Base-by-base conservation (phyloP, 2,888 invertebrate species). In the Mythimna impura region DNA sequence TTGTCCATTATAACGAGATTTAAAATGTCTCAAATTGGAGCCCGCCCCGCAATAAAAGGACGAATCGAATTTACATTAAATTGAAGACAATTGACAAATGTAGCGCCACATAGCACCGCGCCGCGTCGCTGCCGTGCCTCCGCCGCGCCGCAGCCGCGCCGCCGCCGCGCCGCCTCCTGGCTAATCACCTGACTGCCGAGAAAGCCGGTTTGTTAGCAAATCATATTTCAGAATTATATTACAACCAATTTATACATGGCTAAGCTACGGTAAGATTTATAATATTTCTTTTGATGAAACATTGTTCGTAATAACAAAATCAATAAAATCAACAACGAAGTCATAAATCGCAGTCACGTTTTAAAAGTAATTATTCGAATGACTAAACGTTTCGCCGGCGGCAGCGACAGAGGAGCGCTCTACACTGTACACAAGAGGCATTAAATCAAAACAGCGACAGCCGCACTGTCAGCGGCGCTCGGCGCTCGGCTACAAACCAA, bases 381-480 rank as follows among this genome's bases (percentile, higher is more conserved):
- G 50, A 50, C 10, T 20, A 6, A 66, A 55, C 55, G 25, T n/a
- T 68, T 50, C 55, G 25, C 40, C 40, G 43, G 62, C 20, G 14
- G 60, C 65, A 61, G n/a, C 12, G n/a, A 47, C 61, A 62, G 65
- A 61, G 34, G n/a, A 58, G 60, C 52, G 54, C 67, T 66, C 40
- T 64, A 60, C 55, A 43, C 67, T 71, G 50, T 60, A 70, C 73
- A 70, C 71, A 78, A 78, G 66, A 75, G 58, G 58, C 66, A 76
- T 76, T 84, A 74, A 81, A 84, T 78, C 86, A 86, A 71, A 68
- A 69, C 69, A 60, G 55, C 55, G 71, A 67, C 75, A 73, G 71
- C 47, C 61, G 71, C 75, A 64, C 73, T 77, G 47, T 47, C 47
- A 17, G 47, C 81, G 34, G 52, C 75, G 63, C 73, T 75, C 81